These are phyloP conservation scores for Eristalinus sepulchralis DNA, from an alignment of 2,888 invertebrate genomes.

Conservation along the genomic window DNA sequence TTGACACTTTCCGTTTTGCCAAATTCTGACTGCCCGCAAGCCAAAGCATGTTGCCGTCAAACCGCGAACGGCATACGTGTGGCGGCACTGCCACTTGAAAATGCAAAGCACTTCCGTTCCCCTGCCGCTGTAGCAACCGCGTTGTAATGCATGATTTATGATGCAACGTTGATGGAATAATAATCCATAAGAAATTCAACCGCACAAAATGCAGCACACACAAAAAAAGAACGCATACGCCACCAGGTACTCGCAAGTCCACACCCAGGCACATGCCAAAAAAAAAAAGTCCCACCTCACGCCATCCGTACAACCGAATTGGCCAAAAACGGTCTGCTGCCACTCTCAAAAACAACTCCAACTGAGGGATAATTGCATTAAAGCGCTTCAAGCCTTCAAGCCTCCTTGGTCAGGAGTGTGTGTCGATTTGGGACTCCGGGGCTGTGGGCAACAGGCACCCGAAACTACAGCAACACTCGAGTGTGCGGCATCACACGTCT, in stretches of 20 bases:
- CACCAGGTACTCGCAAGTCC: background rate
- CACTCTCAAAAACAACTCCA: constrained; percentile 37
- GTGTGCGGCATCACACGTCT: background rate
- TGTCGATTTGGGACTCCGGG: constrained; percentile 7
- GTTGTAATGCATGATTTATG: constrained; percentile 36
- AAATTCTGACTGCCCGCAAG: constrained; percentile 17
- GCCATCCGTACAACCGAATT: constrained; percentile 68
- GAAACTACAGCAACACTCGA: background rate
- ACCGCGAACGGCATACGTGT: background rate
- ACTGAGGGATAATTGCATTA: constrained; percentile 23
- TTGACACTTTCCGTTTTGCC: constrained; percentile 39
- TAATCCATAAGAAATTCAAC: constrained; percentile 11
- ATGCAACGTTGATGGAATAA: constrained; percentile 29
- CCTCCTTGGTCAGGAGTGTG: constrained; percentile 19
- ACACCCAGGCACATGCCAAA: background rate
- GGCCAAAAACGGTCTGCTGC: constrained; percentile 50
- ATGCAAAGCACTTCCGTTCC: constrained; percentile 36
- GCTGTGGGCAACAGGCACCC: constrained; percentile 2
- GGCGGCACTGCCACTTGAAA: constrained; percentile 3
- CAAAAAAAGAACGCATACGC: constrained; percentile 15
- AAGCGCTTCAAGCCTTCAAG: constrained; percentile 48
- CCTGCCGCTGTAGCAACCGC: constrained; percentile 14
- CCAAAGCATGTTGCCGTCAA: background rate
- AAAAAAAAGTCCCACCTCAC: background rate
- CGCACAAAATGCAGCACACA: background rate